Evolutionary conservation across 2,888 invertebrate genomes (phyloP), one percentile per base, ranked within the genome.

Genomic region (Phengaris arion): DNA sequence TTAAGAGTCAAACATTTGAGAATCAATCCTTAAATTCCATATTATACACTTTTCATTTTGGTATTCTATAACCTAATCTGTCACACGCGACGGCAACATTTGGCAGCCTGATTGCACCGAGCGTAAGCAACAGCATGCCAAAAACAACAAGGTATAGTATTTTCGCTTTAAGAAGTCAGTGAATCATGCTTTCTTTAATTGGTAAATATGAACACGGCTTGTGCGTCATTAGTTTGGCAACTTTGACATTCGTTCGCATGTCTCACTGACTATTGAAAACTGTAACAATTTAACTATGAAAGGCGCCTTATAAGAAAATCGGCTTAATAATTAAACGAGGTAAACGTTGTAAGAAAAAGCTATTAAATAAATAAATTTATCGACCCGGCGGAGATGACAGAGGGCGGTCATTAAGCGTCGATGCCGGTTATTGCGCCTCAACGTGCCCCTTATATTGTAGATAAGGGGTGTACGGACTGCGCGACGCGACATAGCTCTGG

Each of bases 391-490:
- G 81, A 83, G 86, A 87, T 89, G 89, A 90, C 84, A 84, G 86
- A 90, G 87, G 86, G 82, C 82, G 77, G 80, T 85, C 87, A 88
- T 90, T 89, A 88, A 82, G 84, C 82, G 83, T 79, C 80, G 83
- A 82, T 85, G 83, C 79, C 81, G 85, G 84, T 88, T 89, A 90
- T 90, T 90, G 86, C 88, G 86, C 79, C 83, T 81, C 83, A 85
- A 84, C 82, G 86, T 84, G 86, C 85, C 87, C 87, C 85, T 88
- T 86, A 87, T 88, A 90, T 89, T 89, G 86, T 89, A 82, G 59
- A 59, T 64, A 45, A 35, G 6, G 35, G 12, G 15, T 45, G 64
- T 64, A 64, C 64, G 2, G 64, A 64, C 64, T 64, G 12, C 2
- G 35, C 6, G 35, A 64, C 59, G 4, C 52, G 52, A 12, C 12